These are phyloP conservation scores for Micrasema longulum DNA, from an alignment of 1,140 invertebrate species.

Conservation along the genomic window DNA sequence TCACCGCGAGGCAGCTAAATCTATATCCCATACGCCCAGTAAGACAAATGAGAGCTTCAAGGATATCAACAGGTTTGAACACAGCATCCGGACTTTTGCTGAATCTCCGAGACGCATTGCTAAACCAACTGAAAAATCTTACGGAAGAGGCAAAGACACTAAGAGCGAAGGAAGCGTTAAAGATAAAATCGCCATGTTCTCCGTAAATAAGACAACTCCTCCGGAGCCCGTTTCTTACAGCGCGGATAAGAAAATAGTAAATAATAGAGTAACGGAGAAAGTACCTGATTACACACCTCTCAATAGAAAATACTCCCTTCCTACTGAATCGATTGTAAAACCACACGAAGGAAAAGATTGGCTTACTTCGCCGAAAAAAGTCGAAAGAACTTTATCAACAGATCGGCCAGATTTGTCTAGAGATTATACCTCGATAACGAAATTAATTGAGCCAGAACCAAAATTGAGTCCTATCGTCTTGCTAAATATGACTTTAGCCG, in stretches of 20 bases:
- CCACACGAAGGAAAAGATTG: constrained; percentile 24
- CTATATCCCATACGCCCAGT: constrained; percentile 7
- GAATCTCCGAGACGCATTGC: constrained; percentile 37
- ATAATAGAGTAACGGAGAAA: neutral
- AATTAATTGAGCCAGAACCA: constrained; percentile 8
- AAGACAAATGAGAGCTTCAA: constrained; percentile 1
- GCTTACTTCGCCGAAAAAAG: constrained; percentile 7
- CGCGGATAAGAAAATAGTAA: neutral
- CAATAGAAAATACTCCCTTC: constrained; percentile 7
- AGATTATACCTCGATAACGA: neutral
- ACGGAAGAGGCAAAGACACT: constrained; percentile 74
- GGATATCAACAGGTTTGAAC: constrained; percentile 32
- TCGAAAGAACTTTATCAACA: neutral
- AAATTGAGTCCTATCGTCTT: constrained; percentile 44
- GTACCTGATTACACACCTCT: constrained; percentile 4
- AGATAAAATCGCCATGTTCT: constrained; percentile 92
- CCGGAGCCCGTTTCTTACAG: constrained; percentile 57
- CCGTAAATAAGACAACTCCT: constrained; percentile 67
- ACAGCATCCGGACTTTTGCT: constrained; percentile 25
- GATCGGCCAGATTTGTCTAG: neutral
- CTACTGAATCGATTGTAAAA: constrained; percentile 2
- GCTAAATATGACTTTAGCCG: constrained; percentile 31
- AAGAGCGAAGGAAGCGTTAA: constrained; percentile 83
- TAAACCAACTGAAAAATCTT: constrained; percentile 41
- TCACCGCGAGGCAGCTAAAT: constrained; percentile 10